These are phyloP conservation scores for Phyllostomus discolor DNA, from an alignment of 2,113 vertebrate species.

Conservation along the genomic window DNA sequence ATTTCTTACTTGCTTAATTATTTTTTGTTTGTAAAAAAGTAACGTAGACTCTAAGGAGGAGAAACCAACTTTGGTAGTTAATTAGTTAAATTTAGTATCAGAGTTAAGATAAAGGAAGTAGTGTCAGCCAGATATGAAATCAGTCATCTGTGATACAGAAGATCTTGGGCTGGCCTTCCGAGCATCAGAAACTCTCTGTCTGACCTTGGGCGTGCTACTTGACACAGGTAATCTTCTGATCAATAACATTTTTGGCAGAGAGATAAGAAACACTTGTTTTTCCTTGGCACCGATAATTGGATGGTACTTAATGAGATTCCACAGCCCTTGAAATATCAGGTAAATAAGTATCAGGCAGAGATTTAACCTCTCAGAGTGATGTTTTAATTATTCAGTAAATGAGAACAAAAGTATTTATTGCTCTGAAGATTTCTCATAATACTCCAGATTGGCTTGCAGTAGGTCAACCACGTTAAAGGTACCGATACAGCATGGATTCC, in stretches of 20 bases:
- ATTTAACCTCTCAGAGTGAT: not conserved
- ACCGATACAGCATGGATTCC: not conserved
- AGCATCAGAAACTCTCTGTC: not conserved
- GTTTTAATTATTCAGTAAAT: conserved; percentile 23
- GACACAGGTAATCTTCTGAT: not conserved
- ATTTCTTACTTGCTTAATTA: not conserved
- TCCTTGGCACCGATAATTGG: not conserved
- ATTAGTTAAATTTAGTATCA: not conserved
- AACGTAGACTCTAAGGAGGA: not conserved
- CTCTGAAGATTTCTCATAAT: not conserved
- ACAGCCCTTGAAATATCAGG: not conserved
- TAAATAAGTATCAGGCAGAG: not conserved
- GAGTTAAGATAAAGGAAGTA: not conserved
- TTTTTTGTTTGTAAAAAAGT: not conserved
- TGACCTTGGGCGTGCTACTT: not conserved
- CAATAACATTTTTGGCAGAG: not conserved
- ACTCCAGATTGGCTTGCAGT: not conserved
- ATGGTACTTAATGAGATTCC: conserved; percentile 23
- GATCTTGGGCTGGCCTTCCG: not conserved
- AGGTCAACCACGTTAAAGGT: not conserved
- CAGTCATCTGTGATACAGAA: not conserved
- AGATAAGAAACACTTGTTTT: conserved; percentile 41
- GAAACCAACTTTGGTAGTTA: not conserved
- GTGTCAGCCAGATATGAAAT: not conserved
- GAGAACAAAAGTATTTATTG: not conserved